Evolutionary conservation across 2,888 invertebrate genomes (phyloP), one percentile per base, ranked within the genome.

Genomic region (Cephus sareptanus): DNA sequence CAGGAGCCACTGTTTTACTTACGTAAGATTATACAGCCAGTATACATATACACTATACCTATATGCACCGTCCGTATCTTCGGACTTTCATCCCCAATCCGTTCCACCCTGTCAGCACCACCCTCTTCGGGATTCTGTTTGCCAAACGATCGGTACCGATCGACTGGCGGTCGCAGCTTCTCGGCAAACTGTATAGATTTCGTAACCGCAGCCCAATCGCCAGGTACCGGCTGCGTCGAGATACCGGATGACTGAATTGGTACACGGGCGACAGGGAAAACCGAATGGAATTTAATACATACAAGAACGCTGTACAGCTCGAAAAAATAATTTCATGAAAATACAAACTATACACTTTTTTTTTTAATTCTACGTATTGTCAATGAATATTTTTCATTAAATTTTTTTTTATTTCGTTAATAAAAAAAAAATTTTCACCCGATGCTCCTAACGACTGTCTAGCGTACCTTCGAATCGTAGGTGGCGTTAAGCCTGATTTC

Each of bases 181-280:
- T 74, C n/a, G 12, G 35, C n/a, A 35, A 75, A 56, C 35, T 74
- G 37, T 75, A 69, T 77, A 77, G 77, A 79, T 75, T 79, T 77
- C 79, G 73, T 73, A 73, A 77, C 78, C 78, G 71, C 76, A 73
- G 40, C 73, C 76, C 74, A 76, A 75, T 78, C 31, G 73, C 31
- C 76, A 73, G 69, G 31, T 71, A 76, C 76, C 76, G 76, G 73
- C 78, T 81, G 76, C 77, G 23, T 40, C 80, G 77, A 73, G 77
- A 80, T 79, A 80, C 69, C 6, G 0, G 77, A 81, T 69, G 76
- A 77, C 77, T 77, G 70, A 35, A 40, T 9, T 40, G 40, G 4
- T 13, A 37, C 37, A 13, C 37, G 68, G 79, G 73, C 77, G 80
- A 80, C 12, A 56, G 31, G 68, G 69, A 78, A 76, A 76, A 77